Evolutionary conservation across 2,888 invertebrate species (phyloP), one percentile per base, ranked within the genome.

Genomic region (Furcula furcula): DNA sequence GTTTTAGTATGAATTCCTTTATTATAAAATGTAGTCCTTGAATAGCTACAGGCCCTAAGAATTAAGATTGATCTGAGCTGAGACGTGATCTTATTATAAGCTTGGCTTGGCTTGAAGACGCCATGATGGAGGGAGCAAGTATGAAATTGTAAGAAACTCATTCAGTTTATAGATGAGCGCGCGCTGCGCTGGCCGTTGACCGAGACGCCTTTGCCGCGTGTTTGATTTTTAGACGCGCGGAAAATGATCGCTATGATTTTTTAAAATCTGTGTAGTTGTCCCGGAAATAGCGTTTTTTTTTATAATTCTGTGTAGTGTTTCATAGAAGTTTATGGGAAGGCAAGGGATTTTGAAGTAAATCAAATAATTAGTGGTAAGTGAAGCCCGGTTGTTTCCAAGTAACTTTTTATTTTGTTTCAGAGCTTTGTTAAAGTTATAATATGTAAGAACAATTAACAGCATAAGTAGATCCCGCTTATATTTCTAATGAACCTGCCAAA

Each of bases 121-220:
- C 10, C 21, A 4, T 46, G 52, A 55, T 48, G 58, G 58, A 28
- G 58, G 59, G 55, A 34, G 34, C 29, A 13, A 58, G 52, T 48
- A 46, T 34, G 48, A 40, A 55, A 38, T 55, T 63, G 48, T 59
- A 72, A 66, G 65, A 73, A 73, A 14, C 12, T 66, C 55, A 73
- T 61, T 77, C 78, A 84, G 84, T 83, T 55, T 66, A 67, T 70
- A 79, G 70, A 72, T 45, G 64, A 68, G 57, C 73, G 76, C 72
- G 73, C 65, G 47, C 55, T 45, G 45, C 52, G 61, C 51, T 57
- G 71, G 14, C 26, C 14, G 26, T 14, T 12, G 7, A 66, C 69
- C 78, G 76, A 57, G 22, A 42, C 37, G 45, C 48, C 50, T 55
- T 52, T 53, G 49, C 50, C 46, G 57, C 66, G 55, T 40, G 43